Base-by-base conservation (phyloP, 2,888 invertebrate species). In the Aradus depressus region DNA sequence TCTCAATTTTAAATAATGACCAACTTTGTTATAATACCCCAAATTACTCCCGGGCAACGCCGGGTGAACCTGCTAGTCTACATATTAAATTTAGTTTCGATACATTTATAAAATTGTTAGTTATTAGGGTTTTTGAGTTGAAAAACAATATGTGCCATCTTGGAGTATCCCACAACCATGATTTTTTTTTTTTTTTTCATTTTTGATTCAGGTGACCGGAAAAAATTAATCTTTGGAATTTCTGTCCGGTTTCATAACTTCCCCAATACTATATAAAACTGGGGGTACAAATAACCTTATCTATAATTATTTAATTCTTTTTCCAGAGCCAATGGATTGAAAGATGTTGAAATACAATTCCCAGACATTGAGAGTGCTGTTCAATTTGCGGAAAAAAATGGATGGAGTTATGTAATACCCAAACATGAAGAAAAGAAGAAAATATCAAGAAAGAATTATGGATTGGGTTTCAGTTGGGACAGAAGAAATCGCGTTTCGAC, bases 401-500 rank as follows among this genome's bases (percentile, higher is more conserved):
- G 38, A 25, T 26, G 16, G 19, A 35, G 38, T n/a, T 12, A 8
- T 8, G 25, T 23, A 28, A 26, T 38, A 10, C 37, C 47, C 16
- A 35, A 47, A 25, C 37, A 47, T 26, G 28, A n/a, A 23, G 25
- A 18, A n/a, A 8, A 22, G 14, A 47, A 47, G 18, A 47, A 47
- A 35, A 26, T 8, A 10, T 12, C 16, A 4, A 47, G 38, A n/a
- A 47, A 35, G 21, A 26, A 23, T 26, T 47, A 47, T 47, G 37
- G 26, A 16, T 5, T 14, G 4, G 38, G 26, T 37, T 47, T 47
- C 14, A 21, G 26, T 16, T 47, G 47, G 47, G 28, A 37, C 32
- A 47, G 38, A 35, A 22, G 47, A 25, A 47, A 35, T 14, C 37
- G 47, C 25, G 18, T 37, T 2, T 47, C 47, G 14, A 47, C 47